A percentile compares a stretch with the other conserved stretches of the same genome.
These are phyloP conservation scores for Epiblema foenella DNA, from an alignment of 2,888 invertebrate species.

Conservation along the genomic window DNA sequence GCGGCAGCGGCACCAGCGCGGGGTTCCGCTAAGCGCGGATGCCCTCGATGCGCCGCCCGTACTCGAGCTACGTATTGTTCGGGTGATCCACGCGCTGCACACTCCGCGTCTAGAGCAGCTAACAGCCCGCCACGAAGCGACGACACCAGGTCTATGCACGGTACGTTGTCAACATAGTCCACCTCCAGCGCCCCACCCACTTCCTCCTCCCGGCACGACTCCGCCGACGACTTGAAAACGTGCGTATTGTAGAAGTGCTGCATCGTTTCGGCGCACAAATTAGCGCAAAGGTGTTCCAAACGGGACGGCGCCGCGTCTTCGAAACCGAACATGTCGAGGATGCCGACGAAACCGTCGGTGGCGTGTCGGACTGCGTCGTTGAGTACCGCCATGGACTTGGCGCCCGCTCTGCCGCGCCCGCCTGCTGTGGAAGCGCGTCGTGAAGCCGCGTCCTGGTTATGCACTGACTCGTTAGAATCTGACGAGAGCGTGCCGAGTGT, in stretches of 20 bases:
- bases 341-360: conserved; percentile 97
- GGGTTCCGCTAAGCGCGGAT: conserved; percentile 91
- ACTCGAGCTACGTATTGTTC: conserved; percentile 74
- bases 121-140: conserved; percentile 95
- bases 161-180: conserved; percentile 97
- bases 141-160: conserved; percentile 97
- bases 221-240: conserved; percentile 96
- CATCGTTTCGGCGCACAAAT: conserved; percentile 98
- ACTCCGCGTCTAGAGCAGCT: conserved; percentile 96
- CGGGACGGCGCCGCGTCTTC: conserved; percentile 96
- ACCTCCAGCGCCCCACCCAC: conserved; percentile 93
- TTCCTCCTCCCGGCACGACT: conserved; percentile 97
- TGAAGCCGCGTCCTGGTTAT: conserved; percentile 93
- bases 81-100: conserved; percentile 92
- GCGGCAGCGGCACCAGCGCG: conserved; percentile 87
- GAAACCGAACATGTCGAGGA: conserved; percentile 98
- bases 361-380: conserved; percentile 97
- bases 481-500: conserved; percentile 94
- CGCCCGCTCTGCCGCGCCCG: conserved; percentile 89
- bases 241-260: conserved; percentile 99
- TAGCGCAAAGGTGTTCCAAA: conserved; percentile 97
- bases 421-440: conserved; percentile 94
- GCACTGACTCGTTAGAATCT: conserved; percentile 96
- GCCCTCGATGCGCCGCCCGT: conserved; percentile 86
- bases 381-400: conserved; percentile 95